Evolutionary conservation across 2,113 vertebrate genomes (phyloP), one percentile per base, ranked within the genome.

Genomic region (Colossoma macropomum): DNA sequence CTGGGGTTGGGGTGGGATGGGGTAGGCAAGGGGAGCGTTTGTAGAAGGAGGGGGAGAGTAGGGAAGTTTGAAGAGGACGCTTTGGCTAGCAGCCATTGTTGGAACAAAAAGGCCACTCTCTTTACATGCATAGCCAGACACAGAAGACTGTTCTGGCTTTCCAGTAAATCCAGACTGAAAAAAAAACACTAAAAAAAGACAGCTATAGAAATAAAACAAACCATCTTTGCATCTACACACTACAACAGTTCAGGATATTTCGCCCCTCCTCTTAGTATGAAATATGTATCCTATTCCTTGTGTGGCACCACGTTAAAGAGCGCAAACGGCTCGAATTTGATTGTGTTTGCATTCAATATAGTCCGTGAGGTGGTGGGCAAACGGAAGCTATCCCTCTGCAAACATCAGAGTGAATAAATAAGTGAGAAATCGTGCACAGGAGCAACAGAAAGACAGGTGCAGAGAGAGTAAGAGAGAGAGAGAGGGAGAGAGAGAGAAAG

Each of bases 71-170:
- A 90, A 92, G 91, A 92, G 91, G 93, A 88, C 86, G 89, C 77
- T 88, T 93, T 94, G 94, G 94, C 92, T 84, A 76, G 68, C 84
- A 88, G 92, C 94, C 91, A 91, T 88, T 84, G 85, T 85, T 87
- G 85, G 88, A 92, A 95, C 93, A 95, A 95, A 95, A 93, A 93
- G 89, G 91, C 87, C 90, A 94, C 90, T 92, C 93, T 94, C 92
- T 95, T 94, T 94, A 93, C 93, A 95, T 94, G 93, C 94, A 94
- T 84, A 93, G 93, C 93, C 91, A 93, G 92, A 92, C 91, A 93
- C 92, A 93, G 91, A 87, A 89, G 92, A 93, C 92, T 90, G 88
- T 88, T 89, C 91, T 89, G 32, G 56, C 86, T 90, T 62, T 91
- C 88, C 89, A 92, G 87, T 76, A 90, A 91, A 92, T 86, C 91